Percentiles rank a stretch among this genome's conserved stretches.
Conservation (phyloP, 2,888 invertebrate genomes). For the Parelbella ahira region DNA sequence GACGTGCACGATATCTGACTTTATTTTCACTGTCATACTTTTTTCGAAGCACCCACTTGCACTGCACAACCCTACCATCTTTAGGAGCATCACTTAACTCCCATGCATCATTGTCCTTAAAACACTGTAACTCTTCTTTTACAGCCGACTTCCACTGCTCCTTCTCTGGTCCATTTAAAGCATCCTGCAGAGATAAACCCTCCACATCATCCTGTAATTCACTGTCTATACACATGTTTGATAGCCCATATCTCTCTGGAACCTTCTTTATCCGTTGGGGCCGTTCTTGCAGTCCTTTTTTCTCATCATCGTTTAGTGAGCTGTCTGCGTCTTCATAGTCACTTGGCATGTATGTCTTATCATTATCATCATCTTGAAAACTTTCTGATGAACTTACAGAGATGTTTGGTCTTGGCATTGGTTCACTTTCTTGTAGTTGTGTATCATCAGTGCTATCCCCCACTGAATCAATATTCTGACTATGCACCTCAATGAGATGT, state of each 20-base stretch:
- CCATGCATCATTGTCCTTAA: slow-evolving; percentile 29
- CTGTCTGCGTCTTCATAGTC: slow-evolving; percentile 12
- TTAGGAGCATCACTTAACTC: slow-evolving; percentile 15
- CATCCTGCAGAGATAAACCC: slow-evolving; percentile 4
- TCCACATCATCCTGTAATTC: slow-evolving; percentile 3
- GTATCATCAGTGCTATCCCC: background rate
- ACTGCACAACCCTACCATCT: too few relatives aligned
- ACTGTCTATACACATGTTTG: background rate
- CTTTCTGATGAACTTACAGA: too few relatives aligned
- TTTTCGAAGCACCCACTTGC: too few relatives aligned
- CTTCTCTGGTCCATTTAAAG: slow-evolving; percentile 20
- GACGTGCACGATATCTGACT: slow-evolving; percentile 23
- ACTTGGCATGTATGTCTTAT: slow-evolving; percentile 12
- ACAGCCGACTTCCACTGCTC: slow-evolving; percentile 20
- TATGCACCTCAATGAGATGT: background rate
- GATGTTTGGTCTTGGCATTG: background rate
- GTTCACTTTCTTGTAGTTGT: slow-evolving; percentile 2
- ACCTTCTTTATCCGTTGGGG: background rate
- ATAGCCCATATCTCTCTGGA: slow-evolving; percentile 6
- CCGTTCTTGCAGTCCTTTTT: background rate
- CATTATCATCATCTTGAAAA: slow-evolving; percentile 2
- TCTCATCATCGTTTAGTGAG: slow-evolving; percentile 1
- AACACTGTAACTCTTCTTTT: slow-evolving; percentile 27
- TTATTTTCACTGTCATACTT: too few relatives aligned
- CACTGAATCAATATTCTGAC: slow-evolving; percentile 5